Percentiles rank a stretch among this genome's conserved stretches.
Conservation (phyloP, 2,888 invertebrate genomes). For the Oeneis ivallda region DNA sequence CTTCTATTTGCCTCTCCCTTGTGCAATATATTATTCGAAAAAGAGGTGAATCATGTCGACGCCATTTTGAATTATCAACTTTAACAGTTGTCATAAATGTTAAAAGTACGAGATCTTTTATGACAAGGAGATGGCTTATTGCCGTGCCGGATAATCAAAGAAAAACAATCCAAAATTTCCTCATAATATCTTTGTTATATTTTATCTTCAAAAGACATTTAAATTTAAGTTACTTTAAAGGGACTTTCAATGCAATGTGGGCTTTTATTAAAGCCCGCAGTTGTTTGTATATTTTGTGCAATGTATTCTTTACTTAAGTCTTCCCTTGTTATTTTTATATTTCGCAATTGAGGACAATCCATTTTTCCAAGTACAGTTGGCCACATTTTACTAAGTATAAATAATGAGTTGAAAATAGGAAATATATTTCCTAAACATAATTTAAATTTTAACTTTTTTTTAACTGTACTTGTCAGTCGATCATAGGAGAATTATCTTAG, state of each 20-base stretch:
- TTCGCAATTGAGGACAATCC: conserved; percentile 43
- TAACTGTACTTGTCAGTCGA: conserved; percentile 3
- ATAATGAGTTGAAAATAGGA: too few relatives aligned
- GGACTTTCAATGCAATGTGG: background rate
- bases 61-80: too few relatives aligned
- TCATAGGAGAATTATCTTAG: background rate
- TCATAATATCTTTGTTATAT: background rate
- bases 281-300: conserved; percentile 39
- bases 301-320: conserved; percentile 28
- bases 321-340: conserved; percentile 27
- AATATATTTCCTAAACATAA: too few relatives aligned
- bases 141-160: background rate
- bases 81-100: too few relatives aligned
- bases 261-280: background rate
- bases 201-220: conserved; percentile 7
- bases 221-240: background rate
- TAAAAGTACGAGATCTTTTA: too few relatives aligned
- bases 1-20: too few relatives aligned
- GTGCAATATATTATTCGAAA: too few relatives aligned
- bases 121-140: background rate
- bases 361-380: conserved; percentile 35
- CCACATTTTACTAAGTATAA: background rate
- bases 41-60: too few relatives aligned
- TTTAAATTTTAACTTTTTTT: background rate
- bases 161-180: conserved; percentile 1